Percentiles rank a stretch among this genome's conserved stretches.
These are phyloP conservation scores for Anguilla marmorata DNA, from an alignment of 2,797 vertebrate species.

Conservation along the genomic window DNA sequence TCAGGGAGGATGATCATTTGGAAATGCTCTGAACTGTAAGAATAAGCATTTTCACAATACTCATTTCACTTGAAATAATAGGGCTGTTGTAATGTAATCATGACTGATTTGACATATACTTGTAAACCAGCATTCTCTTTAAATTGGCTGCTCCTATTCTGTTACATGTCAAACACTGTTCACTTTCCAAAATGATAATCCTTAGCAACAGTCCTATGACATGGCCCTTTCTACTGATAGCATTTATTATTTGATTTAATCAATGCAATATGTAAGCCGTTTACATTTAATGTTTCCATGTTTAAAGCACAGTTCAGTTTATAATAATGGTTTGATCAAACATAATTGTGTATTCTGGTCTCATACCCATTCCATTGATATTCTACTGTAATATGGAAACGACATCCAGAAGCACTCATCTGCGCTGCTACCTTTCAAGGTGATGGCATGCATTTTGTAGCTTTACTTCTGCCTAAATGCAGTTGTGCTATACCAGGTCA, in stretches of 20 bases:
- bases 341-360: background rate
- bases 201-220: background rate
- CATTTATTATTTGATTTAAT: background rate
- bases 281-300: background rate
- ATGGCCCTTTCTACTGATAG: background rate
- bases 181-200: too few species aligned
- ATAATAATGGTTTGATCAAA: background rate
- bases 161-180: too few species aligned
- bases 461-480: background rate
- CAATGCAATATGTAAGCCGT: background rate
- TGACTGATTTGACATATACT: background rate
- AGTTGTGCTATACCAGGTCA: background rate
- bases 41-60: background rate
- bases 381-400: background rate
- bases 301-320: too few species aligned
- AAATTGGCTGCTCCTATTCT: background rate
- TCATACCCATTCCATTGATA: background rate
- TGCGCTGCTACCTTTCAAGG: background rate
- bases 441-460: background rate
- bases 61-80: background rate
- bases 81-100: background rate
- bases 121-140: background rate
- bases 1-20: background rate
- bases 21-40: background rate
- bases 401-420: background rate